Evolutionary conservation across 2,797 vertebrate species (phyloP), one percentile per base, ranked within the genome.

Genomic region (Hypotaenidia okinawae): DNA sequence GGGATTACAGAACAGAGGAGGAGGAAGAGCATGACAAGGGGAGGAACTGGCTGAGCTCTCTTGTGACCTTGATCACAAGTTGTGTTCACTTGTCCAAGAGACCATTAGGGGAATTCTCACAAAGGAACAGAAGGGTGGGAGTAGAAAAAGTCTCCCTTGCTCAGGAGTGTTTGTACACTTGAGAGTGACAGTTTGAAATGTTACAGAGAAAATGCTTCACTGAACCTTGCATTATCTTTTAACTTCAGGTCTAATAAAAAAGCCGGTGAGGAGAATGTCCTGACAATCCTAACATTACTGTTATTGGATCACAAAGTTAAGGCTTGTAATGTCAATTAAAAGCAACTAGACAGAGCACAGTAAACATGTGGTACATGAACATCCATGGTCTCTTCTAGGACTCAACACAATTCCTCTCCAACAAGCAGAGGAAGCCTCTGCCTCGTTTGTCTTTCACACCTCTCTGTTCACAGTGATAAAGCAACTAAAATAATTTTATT

Each of bases 31-130:
- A 67, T 81, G 57, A 45, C 37, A 68, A 39, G 35, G 6, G 27
- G 33, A 90, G 73, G 51, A 84, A 30, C 39, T 67, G 55, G 30
- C 43, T 80, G 55, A 80, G 17, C 37, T 90, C 59, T 66, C 90
- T 10, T 55, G 79, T 0, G 8, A 92, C 77, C 96, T 70, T 93
- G 85, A 95, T 95, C 87, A 78, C 62, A 93, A 87, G 77, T 12
- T 66, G 28, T 78, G 77, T 93, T 91, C 93, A 78, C 63, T 67
- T 96, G 83, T 95, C 93, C 94, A 81, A 96, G 68, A 72, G 9
- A 3, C 57, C 67, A 78, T 78, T 91, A 82, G 52, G 59, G 69
- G 91, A 93, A 47, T 90, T 80, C 83, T 15, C 49, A 59, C 69
- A 43, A 21, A 90, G 30, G 85, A 94, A 64, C 78, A 89, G 90